Evolutionary conservation across 2,113 vertebrate genomes (phyloP).

Genomic region (Pogonocichla stellata): DNA sequence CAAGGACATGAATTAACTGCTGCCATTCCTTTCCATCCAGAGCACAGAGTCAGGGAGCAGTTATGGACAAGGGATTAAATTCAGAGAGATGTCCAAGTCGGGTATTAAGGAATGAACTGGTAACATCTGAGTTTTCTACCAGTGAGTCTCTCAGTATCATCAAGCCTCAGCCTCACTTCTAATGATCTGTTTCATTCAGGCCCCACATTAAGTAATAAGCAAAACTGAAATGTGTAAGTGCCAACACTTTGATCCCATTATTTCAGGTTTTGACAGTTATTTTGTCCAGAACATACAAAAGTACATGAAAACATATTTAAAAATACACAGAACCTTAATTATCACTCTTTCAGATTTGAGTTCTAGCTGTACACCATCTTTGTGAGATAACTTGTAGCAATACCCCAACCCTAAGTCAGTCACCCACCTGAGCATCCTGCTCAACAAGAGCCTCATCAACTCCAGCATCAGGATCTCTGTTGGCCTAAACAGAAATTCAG

Average conservation of each 20-base stretch:
- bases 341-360: background rate
- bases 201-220: background rate
- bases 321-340: background rate
- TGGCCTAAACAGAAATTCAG: constrained; percentile 71
- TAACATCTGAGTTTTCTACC: background rate
- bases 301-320: background rate
- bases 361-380: background rate
- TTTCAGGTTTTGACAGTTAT: background rate
- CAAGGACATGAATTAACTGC: background rate
- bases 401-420: background rate
- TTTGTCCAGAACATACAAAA: background rate
- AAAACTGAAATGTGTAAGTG: background rate
- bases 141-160: background rate
- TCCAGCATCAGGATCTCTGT: constrained; percentile 78
- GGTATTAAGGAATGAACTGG: background rate
- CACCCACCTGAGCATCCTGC: constrained; percentile 90
- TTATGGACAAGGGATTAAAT: background rate
- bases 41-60: background rate
- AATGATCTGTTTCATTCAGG: background rate
- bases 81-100: background rate
- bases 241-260: background rate
- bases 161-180: background rate
- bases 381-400: background rate
- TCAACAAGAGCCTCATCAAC: constrained; percentile 82
- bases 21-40: background rate